Conservation (phyloP, 2,888 invertebrate species). For the Cephus pulcher region DNA sequence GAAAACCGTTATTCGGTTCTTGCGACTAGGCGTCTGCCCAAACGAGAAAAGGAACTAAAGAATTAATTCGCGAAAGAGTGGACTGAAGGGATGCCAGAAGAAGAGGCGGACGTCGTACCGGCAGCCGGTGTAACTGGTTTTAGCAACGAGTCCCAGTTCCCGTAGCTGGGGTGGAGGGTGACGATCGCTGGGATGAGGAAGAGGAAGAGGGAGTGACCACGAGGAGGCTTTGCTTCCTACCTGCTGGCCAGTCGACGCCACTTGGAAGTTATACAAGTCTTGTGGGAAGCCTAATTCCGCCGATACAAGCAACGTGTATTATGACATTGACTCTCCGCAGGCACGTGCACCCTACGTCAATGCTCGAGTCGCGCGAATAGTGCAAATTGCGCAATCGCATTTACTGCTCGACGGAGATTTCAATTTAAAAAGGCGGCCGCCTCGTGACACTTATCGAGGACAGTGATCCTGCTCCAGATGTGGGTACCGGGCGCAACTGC, state of each 20-base stretch:
- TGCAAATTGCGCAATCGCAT: not conserved
- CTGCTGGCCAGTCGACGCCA: not conserved
- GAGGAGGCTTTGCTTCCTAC: not conserved
- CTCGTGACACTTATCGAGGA: not conserved
- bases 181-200: not conserved
- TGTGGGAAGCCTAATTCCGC: not conserved
- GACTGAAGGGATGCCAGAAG: no score
- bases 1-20: not conserved
- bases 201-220: not conserved
- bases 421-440: not conserved
- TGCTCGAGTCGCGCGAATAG: not conserved
- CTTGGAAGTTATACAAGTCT: not conserved
- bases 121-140: not conserved
- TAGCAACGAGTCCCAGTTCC: not conserved
- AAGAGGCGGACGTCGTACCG: no score
- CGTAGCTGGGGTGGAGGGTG: not conserved
- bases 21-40: not conserved
- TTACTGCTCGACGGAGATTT: not conserved
- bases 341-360: not conserved
- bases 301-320: not conserved
- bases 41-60: not conserved
- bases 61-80: not conserved
- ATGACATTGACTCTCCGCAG: not conserved
- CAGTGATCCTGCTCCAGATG: constrained; percentile 6
- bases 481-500: not conserved